Base-by-base conservation (phyloP, 2,888 invertebrate genomes). In the Apodemia hepburni region DNA sequence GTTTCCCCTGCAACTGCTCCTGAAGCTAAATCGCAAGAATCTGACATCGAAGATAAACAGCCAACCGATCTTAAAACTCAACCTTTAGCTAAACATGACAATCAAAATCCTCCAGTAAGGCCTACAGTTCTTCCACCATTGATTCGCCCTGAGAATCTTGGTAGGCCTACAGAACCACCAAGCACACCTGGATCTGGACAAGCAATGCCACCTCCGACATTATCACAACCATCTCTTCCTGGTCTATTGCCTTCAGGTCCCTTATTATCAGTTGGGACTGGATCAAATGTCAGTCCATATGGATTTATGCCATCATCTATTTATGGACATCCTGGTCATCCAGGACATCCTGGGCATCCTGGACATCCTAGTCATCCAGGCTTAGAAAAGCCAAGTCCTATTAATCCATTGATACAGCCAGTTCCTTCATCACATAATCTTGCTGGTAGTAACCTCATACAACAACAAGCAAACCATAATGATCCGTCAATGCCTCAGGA, bases 241-340 rank as follows among this genome's bases (percentile, higher is more conserved):
- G 93, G 92, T 33, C 77, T 93, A 51, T 80, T 94, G 79, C 93
- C 93, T 64, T 92, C 93, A 61, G 92, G 93, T 51, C 93, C 94
- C 71, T 77, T 94, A 68, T 92, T 93, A 71, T 93, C 94, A 49
- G 93, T 94, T 7, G 94, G 93, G 62, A 92, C 92, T 74, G 87
- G 88, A 62, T 79, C 92, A 60, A 91, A 92, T 73, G 91, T 93
- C 71, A 92, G 92, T 9, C 93, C 93, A 61, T 95, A 94, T 77
- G 92, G 94, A 15, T 94, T 94, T 70, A 92, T 94, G 88, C 93
- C 94, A 45, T 74, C 89, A 61, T 71, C 89, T 63, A 72, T 91
- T 61, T 91, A 88, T 76, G 93, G 86, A 29, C 82, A 81, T 69
- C 76, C 77, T 17, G 66, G 73, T 1, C 79, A 78, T 65, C 73